Percentiles rank a stretch among this genome's conserved stretches.
These are phyloP conservation scores for Bicyclus anynana DNA, from an alignment of 1,140 invertebrate genomes.

Conservation along the genomic window DNA sequence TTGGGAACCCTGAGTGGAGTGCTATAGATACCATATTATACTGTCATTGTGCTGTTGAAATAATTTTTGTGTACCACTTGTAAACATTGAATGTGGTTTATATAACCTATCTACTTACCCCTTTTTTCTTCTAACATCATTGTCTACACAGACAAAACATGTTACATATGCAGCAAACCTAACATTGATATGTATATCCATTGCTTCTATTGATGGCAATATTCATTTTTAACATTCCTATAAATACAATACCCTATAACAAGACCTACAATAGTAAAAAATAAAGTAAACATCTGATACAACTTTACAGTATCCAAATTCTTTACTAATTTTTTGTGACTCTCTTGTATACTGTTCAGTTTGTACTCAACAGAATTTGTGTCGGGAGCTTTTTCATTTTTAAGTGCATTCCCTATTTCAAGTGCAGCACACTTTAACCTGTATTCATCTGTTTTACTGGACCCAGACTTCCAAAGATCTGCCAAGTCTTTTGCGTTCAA, in stretches of 20 bases:
- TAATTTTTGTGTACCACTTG: too few relatives aligned
- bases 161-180: too few relatives aligned
- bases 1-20: too few relatives aligned
- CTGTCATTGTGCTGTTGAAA: too few relatives aligned
- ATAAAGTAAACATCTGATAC: conserved; percentile 24
- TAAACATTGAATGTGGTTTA: too few relatives aligned
- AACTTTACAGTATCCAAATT: conserved; percentile 19
- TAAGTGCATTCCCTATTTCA: neutral
- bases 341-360: conserved; percentile 25
- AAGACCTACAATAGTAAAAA: conserved; percentile 19
- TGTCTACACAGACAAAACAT: too few relatives aligned
- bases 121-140: too few relatives aligned
- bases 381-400: conserved; percentile 1
- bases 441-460: conserved; percentile 35
- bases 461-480: conserved; percentile 33
- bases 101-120: too few relatives aligned
- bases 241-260: conserved; percentile 19
- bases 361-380: conserved; percentile 17
- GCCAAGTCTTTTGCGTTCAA: conserved; percentile 31
- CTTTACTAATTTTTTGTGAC: conserved; percentile 19
- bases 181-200: too few relatives aligned
- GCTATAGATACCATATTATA: too few relatives aligned
- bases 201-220: too few relatives aligned
- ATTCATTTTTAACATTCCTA: neutral
- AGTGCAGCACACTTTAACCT: conserved; percentile 28